These are phyloP conservation scores for Sitta carolinensis DNA, from an alignment of 2,797 vertebrate species.

Conservation along the genomic window DNA sequence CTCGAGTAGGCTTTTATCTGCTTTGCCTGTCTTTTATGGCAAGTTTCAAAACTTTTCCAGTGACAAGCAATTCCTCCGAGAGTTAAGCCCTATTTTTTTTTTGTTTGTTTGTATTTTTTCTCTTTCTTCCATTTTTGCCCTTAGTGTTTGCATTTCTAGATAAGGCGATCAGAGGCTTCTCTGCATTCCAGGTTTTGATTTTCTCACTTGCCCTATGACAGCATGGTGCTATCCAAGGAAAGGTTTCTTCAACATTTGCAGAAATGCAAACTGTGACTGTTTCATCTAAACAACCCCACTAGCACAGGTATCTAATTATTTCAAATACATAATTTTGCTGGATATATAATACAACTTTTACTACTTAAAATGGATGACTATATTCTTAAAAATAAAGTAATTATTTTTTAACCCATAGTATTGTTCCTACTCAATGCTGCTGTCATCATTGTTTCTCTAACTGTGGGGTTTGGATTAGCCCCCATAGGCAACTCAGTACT, in stretches of 20 bases:
- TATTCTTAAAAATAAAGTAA: neutral
- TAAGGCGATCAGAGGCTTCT: neutral
- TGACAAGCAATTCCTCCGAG: neutral
- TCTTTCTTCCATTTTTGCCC: neutral
- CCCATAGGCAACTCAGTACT: neutral
- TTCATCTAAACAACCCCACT: neutral
- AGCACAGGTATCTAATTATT: neutral
- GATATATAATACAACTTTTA: neutral
- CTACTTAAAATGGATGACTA: neutral
- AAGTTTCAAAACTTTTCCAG: neutral
- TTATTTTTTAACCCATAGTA: neutral
- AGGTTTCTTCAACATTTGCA: neutral
- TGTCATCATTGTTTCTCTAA: neutral
- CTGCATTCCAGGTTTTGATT: neutral
- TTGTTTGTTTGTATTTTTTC: too few relatives aligned
- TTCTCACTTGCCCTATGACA: neutral
- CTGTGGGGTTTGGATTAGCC: neutral
- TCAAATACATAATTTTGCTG: neutral
- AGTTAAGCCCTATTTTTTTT: neutral
- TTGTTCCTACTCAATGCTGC: neutral
- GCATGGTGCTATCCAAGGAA: neutral
- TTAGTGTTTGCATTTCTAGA: neutral
- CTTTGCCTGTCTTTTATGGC: neutral
- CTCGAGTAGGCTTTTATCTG: neutral
- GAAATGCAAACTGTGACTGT: neutral